Evolutionary conservation across 92 coral and sea anemone genomes (phyloP).

Genomic region (Diadumene lineata): DNA sequence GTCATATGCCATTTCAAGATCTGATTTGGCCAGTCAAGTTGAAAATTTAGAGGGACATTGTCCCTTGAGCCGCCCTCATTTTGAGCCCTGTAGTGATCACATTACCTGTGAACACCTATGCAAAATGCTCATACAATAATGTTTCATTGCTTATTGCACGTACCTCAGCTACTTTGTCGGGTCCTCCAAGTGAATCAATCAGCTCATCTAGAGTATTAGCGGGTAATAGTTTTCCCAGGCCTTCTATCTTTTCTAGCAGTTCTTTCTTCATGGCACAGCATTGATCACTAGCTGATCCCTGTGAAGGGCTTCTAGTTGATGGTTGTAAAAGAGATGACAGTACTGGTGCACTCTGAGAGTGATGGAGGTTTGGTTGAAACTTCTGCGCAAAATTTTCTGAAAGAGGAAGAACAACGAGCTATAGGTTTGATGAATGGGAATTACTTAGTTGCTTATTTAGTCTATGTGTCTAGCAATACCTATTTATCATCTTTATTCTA

Average conservation of each 20-base stretch:
- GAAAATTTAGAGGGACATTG: no score
- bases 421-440: no score
- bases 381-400: background rate
- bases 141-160: background rate
- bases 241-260: conserved; percentile 74
- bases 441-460: no score
- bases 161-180: conserved; percentile 90
- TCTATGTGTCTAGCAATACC: no score
- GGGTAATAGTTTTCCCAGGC: conserved; percentile 64
- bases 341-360: conserved; percentile 86
- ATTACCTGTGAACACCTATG: no score
- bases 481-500: no score
- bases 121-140: no score
- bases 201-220: conserved; percentile 93
- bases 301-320: conserved; percentile 19
- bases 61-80: no score
- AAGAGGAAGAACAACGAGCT: background rate
- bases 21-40: no score
- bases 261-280: conserved; percentile 87
- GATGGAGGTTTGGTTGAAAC: conserved; percentile 38
- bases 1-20: no score
- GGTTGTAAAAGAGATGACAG: conserved; percentile 46
- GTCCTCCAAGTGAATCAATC: conserved; percentile 91
- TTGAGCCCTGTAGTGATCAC: no score
- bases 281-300: conserved; percentile 66